Evolutionary conservation across 2,888 invertebrate species (phyloP), one percentile per base, ranked within the genome.

Genomic region (Ethmia dodecea): DNA sequence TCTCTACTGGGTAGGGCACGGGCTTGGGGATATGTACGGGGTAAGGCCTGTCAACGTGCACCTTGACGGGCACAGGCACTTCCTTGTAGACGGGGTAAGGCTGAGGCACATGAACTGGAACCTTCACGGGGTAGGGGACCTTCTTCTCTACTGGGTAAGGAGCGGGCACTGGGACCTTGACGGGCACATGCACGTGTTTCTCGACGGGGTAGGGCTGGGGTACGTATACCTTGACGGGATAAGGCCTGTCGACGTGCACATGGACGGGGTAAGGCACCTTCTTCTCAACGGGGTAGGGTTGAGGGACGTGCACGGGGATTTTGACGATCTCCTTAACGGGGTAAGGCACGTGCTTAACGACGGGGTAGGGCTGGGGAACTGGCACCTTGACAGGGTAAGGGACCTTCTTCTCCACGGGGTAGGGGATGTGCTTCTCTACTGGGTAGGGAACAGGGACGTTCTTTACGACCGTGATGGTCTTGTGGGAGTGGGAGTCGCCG

Each of bases 381-480:
- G 81, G 89, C 24, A 92, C 91, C 60, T 90, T 88, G 10, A 88
- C 84, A 37, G 90, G 89, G 47, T 83, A 81, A 11, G 86, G 91
- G n/a, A 91, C 64, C 29, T 88, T 86, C 60, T 89, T 91, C 49
- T 89, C 89, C 8, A 91, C 91, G 1, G 93, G 92, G 53, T 88
- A 88, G 31, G 91, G 92, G 35, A 92, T 88, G 53, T 88, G 90
- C 51, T 90, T 92, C 56, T 92, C 92, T 37, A 94, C 93, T 35
- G 91, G 93, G 64, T 92, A 92, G 28, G 92, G 92, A 28, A 89
- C 89, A 18, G 92, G 89, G 31, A 93, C 89, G 46, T 90, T 92
- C 77, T 93, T 93, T 48, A 93, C 89, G 15, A 94, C 89, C 8
- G 93, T 93, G 45, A 92, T 68, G 28, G 90, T 90, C 60, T 92